These are phyloP conservation scores for Porites lobata DNA, from an alignment of 92 coral and sea anemone species.

Conservation along the genomic window DNA sequence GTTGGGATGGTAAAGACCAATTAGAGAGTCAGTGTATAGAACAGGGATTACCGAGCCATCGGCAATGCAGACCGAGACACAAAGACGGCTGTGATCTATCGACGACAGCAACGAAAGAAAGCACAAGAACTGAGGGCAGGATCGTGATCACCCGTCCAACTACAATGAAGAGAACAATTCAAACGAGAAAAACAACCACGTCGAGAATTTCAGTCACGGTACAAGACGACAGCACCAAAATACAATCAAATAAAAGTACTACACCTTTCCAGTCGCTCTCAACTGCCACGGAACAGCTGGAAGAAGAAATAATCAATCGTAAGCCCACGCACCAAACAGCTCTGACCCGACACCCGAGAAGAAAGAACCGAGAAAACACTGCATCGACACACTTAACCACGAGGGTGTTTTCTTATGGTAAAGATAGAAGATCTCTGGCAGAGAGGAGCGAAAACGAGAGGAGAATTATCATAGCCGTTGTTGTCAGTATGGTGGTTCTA, in stretches of 20 bases:
- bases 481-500: background rate
- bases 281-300: background rate
- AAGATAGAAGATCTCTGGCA: background rate
- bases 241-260: background rate
- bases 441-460: background rate
- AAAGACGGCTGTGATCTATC: background rate
- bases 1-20: conserved; percentile 27
- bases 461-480: background rate
- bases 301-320: background rate
- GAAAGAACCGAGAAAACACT: background rate
- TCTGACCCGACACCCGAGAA: background rate
- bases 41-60: conserved; percentile 29
- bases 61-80: conserved; percentile 22
- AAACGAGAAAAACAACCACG: background rate
- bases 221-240: background rate
- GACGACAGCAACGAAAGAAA: background rate
- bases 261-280: background rate
- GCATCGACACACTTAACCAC: background rate
- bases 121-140: no score
- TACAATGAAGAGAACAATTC: background rate
- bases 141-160: background rate
- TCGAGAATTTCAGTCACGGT: background rate
- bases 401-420: background rate
- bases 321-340: background rate
- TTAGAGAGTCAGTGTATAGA: conserved; percentile 8